A percentile compares a stretch with the other conserved stretches of the same genome.
Conservation (phyloP, 1,140 invertebrate species). For the Aethina tumida region DNA sequence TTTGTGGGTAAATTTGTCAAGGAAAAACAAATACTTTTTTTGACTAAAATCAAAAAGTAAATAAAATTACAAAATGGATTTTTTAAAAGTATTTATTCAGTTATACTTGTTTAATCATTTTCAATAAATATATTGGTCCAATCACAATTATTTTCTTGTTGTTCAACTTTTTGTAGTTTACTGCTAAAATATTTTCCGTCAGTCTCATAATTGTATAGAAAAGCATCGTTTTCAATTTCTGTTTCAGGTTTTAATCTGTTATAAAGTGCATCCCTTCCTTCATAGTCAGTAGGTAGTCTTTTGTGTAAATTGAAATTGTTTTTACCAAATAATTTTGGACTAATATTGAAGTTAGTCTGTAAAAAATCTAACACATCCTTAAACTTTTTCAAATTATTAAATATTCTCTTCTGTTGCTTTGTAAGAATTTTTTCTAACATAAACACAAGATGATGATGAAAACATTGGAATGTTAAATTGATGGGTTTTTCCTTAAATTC, state of each 20-base stretch:
- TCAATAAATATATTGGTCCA: constrained; percentile 26
- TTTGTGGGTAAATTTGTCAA: no score
- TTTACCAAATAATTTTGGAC: constrained; percentile 34
- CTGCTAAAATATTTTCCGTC: constrained; percentile 27
- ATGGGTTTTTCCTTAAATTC: constrained; percentile 29
- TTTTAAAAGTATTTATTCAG: no score
- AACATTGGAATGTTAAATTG: constrained; percentile 61
- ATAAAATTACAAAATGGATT: no score
- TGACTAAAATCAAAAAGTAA: no score
- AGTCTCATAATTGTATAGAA: constrained; percentile 13
- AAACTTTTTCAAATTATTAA: constrained; percentile 67
- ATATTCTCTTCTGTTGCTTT: constrained; percentile 57
- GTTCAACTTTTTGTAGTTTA: constrained; percentile 10
- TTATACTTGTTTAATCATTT: constrained; percentile 24
- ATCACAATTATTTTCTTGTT: constrained; percentile 16
- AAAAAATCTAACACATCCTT: constrained; percentile 64
- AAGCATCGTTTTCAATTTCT: constrained; percentile 4
- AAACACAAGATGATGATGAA: constrained; percentile 90
- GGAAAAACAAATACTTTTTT: no score
- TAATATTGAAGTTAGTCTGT: constrained; percentile 42
- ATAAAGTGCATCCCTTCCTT: constrained; percentile 16
- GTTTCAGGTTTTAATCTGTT: constrained; percentile 16
- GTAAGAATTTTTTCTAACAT: constrained; percentile 79
- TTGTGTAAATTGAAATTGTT: constrained; percentile 27
- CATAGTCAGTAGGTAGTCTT: constrained; percentile 21